A percentile compares a stretch with the other conserved stretches of the same genome.
These are phyloP conservation scores for Unio delphinus DNA, from an alignment of 2,888 invertebrate species.

Conservation along the genomic window DNA sequence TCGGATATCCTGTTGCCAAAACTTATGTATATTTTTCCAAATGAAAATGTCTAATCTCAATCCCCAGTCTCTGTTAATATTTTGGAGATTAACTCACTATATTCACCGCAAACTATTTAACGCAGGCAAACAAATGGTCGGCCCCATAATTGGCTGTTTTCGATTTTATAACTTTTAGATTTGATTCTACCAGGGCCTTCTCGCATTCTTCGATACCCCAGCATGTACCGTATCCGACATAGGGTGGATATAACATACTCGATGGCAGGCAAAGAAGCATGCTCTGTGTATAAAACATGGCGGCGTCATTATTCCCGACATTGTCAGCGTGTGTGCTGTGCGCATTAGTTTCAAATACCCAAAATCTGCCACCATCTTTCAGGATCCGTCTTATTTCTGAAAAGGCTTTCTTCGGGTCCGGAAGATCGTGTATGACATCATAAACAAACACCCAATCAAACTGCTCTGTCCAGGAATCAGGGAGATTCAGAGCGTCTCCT, in stretches of 20 bases:
- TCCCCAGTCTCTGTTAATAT: too few relatives aligned
- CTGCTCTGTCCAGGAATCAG: slow-evolving; percentile 5
- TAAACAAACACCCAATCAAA: slow-evolving; percentile 23
- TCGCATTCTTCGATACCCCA: slow-evolving; percentile 31
- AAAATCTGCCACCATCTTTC: slow-evolving; percentile 19
- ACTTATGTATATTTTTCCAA: too few relatives aligned
- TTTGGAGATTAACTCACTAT: too few relatives aligned
- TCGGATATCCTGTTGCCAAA: too few relatives aligned
- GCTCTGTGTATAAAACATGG: slow-evolving; percentile 22
- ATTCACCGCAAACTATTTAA: too few relatives aligned
- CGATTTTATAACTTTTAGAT: slow-evolving; percentile 7
- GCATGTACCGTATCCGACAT: slow-evolving; percentile 28
- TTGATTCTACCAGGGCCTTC: slow-evolving; percentile 8
- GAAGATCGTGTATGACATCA: slow-evolving; percentile 28
- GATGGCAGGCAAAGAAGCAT: slow-evolving; percentile 29
- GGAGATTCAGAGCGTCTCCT: slow-evolving; percentile 23
- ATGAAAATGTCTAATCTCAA: too few relatives aligned
- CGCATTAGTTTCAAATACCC: slow-evolving; percentile 18
- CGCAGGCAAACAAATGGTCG: too few relatives aligned
- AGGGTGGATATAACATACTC: slow-evolving; percentile 15
- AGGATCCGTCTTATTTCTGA: slow-evolving; percentile 13
- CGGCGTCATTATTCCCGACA: slow-evolving; percentile 16
- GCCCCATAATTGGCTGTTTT: not conserved
- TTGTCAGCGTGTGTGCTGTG: slow-evolving; percentile 23
- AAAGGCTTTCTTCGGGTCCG: slow-evolving; percentile 22